Percentiles rank a stretch among this genome's conserved stretches.
phyloP scores from a whole-genome alignment of 1,140 invertebrate genomes.

The Asobara japonica region DNA sequence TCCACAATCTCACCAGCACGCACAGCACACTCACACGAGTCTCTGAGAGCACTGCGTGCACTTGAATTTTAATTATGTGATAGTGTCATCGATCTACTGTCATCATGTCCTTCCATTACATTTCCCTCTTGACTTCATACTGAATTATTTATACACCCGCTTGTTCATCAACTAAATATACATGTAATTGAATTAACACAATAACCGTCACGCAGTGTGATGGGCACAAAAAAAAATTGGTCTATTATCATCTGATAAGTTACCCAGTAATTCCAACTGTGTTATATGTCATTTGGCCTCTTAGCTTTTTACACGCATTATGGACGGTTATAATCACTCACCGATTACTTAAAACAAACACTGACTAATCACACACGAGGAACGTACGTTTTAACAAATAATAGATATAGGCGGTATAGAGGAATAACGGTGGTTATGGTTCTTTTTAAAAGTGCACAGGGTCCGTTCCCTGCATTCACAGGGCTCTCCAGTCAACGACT shows the following conservation, averaged over 20 bases:
- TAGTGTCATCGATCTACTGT: conserved; percentile 2
- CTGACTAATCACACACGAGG: conserved; percentile 19
- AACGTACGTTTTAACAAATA: background rate
- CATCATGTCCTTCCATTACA: background rate
- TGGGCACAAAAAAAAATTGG: background rate
- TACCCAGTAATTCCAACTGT: background rate
- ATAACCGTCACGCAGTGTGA: background rate
- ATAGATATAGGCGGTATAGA: no score
- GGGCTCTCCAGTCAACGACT: conserved; percentile 67
- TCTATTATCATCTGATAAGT: background rate
- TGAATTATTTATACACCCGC: background rate
- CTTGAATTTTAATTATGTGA: background rate
- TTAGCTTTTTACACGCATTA: background rate
- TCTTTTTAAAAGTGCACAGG: conserved; percentile 26
- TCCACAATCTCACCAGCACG: conserved; percentile 13
- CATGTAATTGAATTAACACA: background rate
- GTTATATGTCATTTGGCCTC: background rate
- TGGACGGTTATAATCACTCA: background rate
- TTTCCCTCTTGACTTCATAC: conserved; percentile 1
- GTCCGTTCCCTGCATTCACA: conserved; percentile 65
- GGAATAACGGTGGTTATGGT: conserved; percentile 10
- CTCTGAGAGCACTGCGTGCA: conserved; percentile 1
- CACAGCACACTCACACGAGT: conserved; percentile 8
- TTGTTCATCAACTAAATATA: background rate
- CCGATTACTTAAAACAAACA: background rate